Percentiles rank a stretch among this genome's conserved stretches.
Evolutionary conservation across 2,113 vertebrate species (phyloP).

Genomic region (Chaetops frenatus): DNA sequence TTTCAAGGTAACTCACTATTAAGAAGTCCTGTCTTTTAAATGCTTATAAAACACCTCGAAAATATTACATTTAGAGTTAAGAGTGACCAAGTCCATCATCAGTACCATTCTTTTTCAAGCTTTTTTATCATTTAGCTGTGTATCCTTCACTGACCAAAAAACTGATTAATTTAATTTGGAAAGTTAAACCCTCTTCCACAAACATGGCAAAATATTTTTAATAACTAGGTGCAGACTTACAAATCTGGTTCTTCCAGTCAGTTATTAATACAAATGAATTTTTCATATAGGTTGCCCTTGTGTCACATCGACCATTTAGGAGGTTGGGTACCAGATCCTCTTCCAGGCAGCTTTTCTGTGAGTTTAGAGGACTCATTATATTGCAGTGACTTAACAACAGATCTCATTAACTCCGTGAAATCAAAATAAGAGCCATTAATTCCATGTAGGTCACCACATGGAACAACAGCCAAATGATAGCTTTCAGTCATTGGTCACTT

Average conservation of each 20-base stretch:
- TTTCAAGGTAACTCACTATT: neutral
- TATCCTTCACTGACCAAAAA: neutral
- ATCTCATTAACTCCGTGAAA: neutral
- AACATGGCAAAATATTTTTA: neutral
- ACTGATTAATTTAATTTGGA: neutral
- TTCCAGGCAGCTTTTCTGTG: neutral
- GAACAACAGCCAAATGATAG: neutral
- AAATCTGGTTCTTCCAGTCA: neutral
- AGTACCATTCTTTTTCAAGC: neutral
- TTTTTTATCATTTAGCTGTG: neutral
- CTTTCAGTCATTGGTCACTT: neutral
- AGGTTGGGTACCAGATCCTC: neutral
- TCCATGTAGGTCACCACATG: neutral
- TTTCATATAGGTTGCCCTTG: neutral
- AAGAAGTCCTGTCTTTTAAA: neutral
- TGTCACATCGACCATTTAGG: neutral
- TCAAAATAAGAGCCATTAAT: neutral
- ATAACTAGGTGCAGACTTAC: neutral
- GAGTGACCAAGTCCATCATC: neutral
- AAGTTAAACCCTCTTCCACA: neutral
- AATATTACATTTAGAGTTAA: neutral
- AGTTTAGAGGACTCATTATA: neutral
- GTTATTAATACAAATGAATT: neutral
- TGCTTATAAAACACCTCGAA: neutral
- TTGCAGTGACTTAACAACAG: neutral